phyloP scores from a whole-genome alignment of 2,797 vertebrate genomes.

The Setipinna tenuifilis region DNA sequence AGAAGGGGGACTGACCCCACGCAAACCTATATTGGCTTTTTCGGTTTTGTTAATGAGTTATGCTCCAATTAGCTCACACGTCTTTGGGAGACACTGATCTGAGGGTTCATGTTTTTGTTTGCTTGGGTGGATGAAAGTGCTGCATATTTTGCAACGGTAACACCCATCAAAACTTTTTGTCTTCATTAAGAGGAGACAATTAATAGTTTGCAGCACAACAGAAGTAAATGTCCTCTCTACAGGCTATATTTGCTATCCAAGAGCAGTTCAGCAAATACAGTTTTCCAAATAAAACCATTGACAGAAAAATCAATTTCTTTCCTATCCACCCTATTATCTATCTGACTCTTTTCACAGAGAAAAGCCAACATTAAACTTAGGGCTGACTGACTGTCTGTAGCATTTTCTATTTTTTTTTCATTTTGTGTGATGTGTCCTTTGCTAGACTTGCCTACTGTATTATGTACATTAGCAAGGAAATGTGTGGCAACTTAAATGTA shows the following conservation, averaged over 20 bases:
- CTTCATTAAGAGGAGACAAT: constrained; percentile 37
- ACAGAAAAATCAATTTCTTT: neutral
- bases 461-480: constrained; percentile 78
- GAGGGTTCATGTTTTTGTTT: constrained; percentile 75
- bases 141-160: constrained; percentile 71
- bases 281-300: neutral
- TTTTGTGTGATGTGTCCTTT: constrained; percentile 76
- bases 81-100: constrained; percentile 73
- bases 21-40: constrained; percentile 83
- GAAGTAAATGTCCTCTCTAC: neutral
- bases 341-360: neutral
- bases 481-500: constrained; percentile 77
- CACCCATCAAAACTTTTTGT: constrained; percentile 26
- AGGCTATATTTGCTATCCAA: neutral
- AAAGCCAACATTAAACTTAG: neutral
- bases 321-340: neutral
- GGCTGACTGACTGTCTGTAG: constrained; percentile 68
- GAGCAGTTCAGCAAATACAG: neutral
- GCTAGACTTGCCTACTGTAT: constrained; percentile 74
- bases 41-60: constrained; percentile 82
- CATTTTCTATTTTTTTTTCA: constrained; percentile 57
- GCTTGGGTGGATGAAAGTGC: constrained; percentile 78
- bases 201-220: neutral
- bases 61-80: constrained; percentile 78
- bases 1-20: constrained; percentile 78